phyloP scores from a whole-genome alignment of 2,797 vertebrate species.

The Poeciliopsis presidionis region DNA sequence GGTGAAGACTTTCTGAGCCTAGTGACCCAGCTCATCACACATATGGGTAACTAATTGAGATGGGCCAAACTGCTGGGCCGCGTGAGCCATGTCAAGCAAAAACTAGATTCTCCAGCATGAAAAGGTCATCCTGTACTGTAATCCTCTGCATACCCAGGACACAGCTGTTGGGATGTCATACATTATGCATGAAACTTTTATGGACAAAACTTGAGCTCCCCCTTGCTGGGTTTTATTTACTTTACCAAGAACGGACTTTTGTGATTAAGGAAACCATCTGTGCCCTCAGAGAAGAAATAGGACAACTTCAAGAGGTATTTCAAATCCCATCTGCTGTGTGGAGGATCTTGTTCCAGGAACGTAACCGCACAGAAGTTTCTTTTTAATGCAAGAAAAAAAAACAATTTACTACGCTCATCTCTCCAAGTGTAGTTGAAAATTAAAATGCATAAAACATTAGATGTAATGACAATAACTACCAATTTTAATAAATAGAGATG shows the following conservation, averaged over 20 bases:
- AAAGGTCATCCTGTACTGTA: slow-evolving; percentile 30
- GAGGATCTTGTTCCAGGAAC: slow-evolving; percentile 24
- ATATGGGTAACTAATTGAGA: slow-evolving; percentile 80
- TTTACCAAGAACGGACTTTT: slow-evolving; percentile 49
- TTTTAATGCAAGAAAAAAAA: slow-evolving; percentile 24
- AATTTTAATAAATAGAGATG: background rate
- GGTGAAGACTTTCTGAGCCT: slow-evolving; percentile 61
- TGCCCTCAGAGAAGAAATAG: slow-evolving; percentile 40
- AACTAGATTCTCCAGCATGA: slow-evolving; percentile 56
- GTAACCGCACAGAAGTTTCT: slow-evolving; percentile 20
- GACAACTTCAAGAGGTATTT: slow-evolving; percentile 42
- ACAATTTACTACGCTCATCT: slow-evolving; percentile 11
- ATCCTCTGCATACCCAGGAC: slow-evolving; percentile 31
- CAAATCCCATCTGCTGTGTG: slow-evolving; percentile 27
- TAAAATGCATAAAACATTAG: background rate
- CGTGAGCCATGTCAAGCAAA: slow-evolving; percentile 62
- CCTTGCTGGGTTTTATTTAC: slow-evolving; percentile 42
- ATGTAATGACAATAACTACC: background rate
- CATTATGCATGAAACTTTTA: slow-evolving; percentile 52
- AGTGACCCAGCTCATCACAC: slow-evolving; percentile 66
- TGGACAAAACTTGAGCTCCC: slow-evolving; percentile 42
- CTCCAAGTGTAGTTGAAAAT: slow-evolving; percentile 3
- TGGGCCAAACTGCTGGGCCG: slow-evolving; percentile 56
- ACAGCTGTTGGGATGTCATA: slow-evolving; percentile 30
- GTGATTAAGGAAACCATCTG: slow-evolving; percentile 57